A percentile compares a stretch with the other conserved stretches of the same genome.
Evolutionary conservation across 2,888 invertebrate species (phyloP).

Genomic region (Acrocera orbiculus): DNA sequence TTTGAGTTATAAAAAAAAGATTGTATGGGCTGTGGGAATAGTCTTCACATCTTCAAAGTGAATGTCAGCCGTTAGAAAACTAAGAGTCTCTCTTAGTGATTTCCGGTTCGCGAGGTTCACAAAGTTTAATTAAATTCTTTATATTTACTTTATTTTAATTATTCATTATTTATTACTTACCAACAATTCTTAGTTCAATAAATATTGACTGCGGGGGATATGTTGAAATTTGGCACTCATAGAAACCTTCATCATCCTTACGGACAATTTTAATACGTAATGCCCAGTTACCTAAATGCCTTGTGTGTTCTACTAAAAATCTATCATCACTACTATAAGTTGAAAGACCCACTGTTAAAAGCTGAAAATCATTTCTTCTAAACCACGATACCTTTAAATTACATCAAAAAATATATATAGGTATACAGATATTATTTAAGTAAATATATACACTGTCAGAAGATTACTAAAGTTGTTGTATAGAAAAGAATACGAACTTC

Average conservation of each 20-base stretch:
- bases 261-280: conserved; percentile 16
- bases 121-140: too few relatives aligned
- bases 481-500: too few relatives aligned
- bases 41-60: too few relatives aligned
- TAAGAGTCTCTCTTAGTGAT: too few relatives aligned
- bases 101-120: too few relatives aligned
- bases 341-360: conserved; percentile 37
- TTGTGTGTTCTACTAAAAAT: conserved; percentile 36
- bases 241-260: conserved; percentile 20
- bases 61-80: too few relatives aligned
- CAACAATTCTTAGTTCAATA: conserved; percentile 37
- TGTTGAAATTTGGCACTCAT: conserved; percentile 40
- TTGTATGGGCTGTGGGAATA: too few relatives aligned
- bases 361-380: conserved; percentile 37
- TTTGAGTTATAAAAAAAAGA: too few relatives aligned
- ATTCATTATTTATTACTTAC: too few relatives aligned
- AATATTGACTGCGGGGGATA: conserved; percentile 39
- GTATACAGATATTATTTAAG: conserved; percentile 1
- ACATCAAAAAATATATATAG: conserved; percentile 11
- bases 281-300: conserved; percentile 33
- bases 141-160: too few relatives aligned
- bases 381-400: conserved; percentile 36
- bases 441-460: too few relatives aligned
- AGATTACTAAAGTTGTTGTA: too few relatives aligned
- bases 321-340: conserved; percentile 40